Evolutionary conservation across 2,797 vertebrate genomes (phyloP).

Genomic region (Pachyuromys duprasi): DNA sequence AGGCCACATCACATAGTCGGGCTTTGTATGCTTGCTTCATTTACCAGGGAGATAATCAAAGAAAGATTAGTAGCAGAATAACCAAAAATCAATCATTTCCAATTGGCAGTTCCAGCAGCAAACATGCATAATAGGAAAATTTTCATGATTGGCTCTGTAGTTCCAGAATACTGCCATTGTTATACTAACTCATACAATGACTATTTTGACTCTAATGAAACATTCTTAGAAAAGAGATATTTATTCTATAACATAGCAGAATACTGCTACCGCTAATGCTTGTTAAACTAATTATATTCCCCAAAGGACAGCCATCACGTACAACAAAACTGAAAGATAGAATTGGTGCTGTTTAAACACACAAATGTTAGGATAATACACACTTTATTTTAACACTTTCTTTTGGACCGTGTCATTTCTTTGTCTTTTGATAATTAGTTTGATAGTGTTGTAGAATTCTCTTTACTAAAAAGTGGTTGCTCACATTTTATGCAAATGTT

Average conservation of each 20-base stretch:
- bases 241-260: not conserved
- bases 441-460: not conserved
- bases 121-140: not conserved
- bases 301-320: not conserved
- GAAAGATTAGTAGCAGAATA: slow-evolving; percentile 22
- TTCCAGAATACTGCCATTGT: not conserved
- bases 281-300: slow-evolving; percentile 21
- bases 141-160: not conserved
- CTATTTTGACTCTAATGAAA: slow-evolving; percentile 4
- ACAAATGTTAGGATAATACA: not conserved
- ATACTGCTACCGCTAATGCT: not conserved
- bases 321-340: not conserved
- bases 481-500: not conserved
- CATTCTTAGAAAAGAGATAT: not conserved
- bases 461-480: not conserved
- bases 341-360: not conserved
- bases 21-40: slow-evolving; percentile 38
- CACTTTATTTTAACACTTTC: not conserved
- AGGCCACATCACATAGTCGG: not conserved
- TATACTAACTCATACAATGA: not conserved
- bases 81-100: slow-evolving; percentile 33
- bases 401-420: not conserved
- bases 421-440: not conserved
- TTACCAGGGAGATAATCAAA: slow-evolving; percentile 31
- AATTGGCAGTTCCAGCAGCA: not conserved